A percentile compares a stretch with the other conserved stretches of the same genome.
phyloP scores from a whole-genome alignment of 2,113 vertebrate genomes.

The Sclerurus mexicanus region DNA sequence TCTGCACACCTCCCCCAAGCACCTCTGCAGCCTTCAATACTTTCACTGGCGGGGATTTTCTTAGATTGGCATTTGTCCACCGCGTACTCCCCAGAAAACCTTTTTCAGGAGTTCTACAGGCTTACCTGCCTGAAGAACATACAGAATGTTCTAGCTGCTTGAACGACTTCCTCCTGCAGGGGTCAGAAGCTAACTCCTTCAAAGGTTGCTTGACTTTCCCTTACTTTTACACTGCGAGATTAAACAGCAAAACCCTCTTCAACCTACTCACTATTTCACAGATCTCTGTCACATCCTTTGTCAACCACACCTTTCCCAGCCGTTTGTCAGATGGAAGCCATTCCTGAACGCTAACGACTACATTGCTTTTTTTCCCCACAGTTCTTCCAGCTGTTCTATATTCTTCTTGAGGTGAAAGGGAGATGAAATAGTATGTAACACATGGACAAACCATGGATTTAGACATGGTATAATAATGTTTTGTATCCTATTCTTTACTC shows the following conservation, averaged over 20 bases:
- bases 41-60: neutral
- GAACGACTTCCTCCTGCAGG: neutral
- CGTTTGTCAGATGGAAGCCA: neutral
- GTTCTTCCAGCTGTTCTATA: neutral
- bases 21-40: neutral
- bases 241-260: neutral
- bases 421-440: neutral
- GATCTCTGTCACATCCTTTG: neutral
- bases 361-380: accelerated
- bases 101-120: neutral
- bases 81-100: neutral
- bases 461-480: neutral
- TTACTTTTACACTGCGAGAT: neutral
- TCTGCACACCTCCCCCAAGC: neutral
- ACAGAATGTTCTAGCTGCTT: neutral
- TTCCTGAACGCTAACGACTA: accelerated
- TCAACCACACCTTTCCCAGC: neutral
- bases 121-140: neutral
- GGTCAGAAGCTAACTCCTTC: neutral
- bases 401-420: neutral
- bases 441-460: neutral
- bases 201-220: neutral
- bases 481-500: neutral
- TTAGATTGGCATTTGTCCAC: neutral
- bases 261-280: neutral